Conservation (phyloP, 2,888 invertebrate genomes). For the Drosophila picticornis region DNA sequence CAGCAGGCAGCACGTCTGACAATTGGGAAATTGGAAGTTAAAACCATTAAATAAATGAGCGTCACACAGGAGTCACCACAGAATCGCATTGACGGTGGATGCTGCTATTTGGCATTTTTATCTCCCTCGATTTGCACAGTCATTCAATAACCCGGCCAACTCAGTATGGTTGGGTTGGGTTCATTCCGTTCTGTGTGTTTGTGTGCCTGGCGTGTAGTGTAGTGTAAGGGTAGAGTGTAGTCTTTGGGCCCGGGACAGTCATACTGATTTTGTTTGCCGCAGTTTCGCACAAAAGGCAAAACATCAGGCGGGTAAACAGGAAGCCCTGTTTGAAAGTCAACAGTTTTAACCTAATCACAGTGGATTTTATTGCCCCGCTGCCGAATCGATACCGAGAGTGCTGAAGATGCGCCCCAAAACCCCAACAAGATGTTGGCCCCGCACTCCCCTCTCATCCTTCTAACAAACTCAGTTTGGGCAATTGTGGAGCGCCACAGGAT, state of each 20-base stretch:
- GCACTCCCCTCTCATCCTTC: neutral
- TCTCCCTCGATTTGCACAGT: slow-evolving; percentile 78
- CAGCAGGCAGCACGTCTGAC: slow-evolving; percentile 69
- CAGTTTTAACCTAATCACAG: slow-evolving; percentile 83
- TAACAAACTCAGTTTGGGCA: slow-evolving; percentile 7
- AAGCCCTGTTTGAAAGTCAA: slow-evolving; percentile 78
- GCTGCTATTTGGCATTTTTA: slow-evolving; percentile 60
- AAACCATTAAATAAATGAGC: slow-evolving; percentile 82
- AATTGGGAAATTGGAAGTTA: slow-evolving; percentile 82
- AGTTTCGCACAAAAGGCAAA: slow-evolving; percentile 49
- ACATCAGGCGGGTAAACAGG: slow-evolving; percentile 53
- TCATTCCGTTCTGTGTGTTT: slow-evolving; percentile 3
- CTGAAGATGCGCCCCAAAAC: slow-evolving; percentile 14
- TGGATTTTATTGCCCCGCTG: slow-evolving; percentile 76
- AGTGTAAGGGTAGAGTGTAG: neutral
- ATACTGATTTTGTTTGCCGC: slow-evolving; percentile 61
- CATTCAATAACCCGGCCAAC: slow-evolving; percentile 69
- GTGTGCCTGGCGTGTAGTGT: neutral
- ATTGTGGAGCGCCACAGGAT: slow-evolving; percentile 64
- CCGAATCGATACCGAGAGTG: slow-evolving; percentile 60
- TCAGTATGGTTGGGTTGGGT: slow-evolving; percentile 8
- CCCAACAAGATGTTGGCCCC: neutral
- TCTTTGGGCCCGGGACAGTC: slow-evolving; percentile 26
- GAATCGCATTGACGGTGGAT: slow-evolving; percentile 67
- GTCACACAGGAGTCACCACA: slow-evolving; percentile 70